Evolutionary conservation across 1,140 invertebrate genomes (phyloP), one percentile per base, ranked within the genome.

Genomic region (Caenorhabditis remanei): DNA sequence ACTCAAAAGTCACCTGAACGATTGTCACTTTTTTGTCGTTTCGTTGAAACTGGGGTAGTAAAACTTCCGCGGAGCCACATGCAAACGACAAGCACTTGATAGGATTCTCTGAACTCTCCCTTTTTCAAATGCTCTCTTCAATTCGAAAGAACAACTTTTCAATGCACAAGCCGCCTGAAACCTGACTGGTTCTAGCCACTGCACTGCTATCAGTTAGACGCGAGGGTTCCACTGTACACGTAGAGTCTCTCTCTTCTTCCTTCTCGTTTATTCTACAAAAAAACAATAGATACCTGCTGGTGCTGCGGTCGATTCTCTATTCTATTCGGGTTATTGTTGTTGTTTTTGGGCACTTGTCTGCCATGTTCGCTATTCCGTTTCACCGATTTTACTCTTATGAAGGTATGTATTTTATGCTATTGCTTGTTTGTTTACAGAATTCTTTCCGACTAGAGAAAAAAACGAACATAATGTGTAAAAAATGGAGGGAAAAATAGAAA

Each of bases 341-440:
- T 79, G 65, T 46, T 46, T 71, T 46, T 21, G 40, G 9, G 8
- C 14, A 21, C 3, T 13, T 24, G 4, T 14, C 11, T 21, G 71
- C 19, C 71, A 79, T 79, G 71, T 79, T 79, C 71, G 71, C 71
- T 79, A 79, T 79, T 79, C 71, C 71, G 46, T 79, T 79, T 79
- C 71, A 79, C 71, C 71, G 46, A 50, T 50, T 79, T 50, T 79
- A 50, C 40, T 50, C 43, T 24, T 41, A 79, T 50, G 71, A 79
- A 79, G 71, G 71, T 79, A 79, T 50, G 71, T 46, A 8, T 71
- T 43, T 71, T 71, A 43, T 48, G 21, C 14, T 79, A 50, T 48
- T 79, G 40, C 32, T 50, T 43, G 46, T 43, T 79, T 50, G 46
- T 79, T 79, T 24, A 43, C 46, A 41, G 21, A 9, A 24, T 9